These are phyloP conservation scores for Nematopogon swammerdamellus DNA, from an alignment of 2,888 invertebrate genomes.

Conservation along the genomic window DNA sequence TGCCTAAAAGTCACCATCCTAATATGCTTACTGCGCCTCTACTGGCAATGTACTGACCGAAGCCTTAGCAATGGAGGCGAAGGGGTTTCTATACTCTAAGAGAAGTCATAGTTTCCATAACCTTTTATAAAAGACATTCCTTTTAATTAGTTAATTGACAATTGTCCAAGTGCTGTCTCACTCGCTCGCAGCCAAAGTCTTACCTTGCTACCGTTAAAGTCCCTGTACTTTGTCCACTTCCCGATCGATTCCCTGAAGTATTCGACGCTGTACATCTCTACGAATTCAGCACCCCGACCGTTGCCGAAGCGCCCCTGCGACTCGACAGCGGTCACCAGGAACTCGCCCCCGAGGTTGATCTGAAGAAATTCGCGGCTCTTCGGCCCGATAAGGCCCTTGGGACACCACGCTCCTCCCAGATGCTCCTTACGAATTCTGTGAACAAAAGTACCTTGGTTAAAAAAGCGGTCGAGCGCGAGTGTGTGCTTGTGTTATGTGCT, in stretches of 20 bases:
- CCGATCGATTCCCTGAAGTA: constrained; percentile 69
- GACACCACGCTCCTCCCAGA: constrained; percentile 93
- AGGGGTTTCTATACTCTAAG: too few relatives aligned
- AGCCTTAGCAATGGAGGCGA: too few relatives aligned
- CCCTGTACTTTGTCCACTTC: constrained; percentile 77
- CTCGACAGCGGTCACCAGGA: constrained; percentile 79
- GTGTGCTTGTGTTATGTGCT: too few relatives aligned
- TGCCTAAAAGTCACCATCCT: too few relatives aligned
- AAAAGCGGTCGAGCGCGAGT: too few relatives aligned
- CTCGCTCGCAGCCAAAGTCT: too few relatives aligned
- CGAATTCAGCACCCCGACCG: constrained; percentile 86
- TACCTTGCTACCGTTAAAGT: constrained; percentile 75
- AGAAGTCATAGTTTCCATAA: too few relatives aligned
- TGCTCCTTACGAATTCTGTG: constrained; percentile 81
- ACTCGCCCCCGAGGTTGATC: constrained; percentile 70
- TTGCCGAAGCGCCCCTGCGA: constrained; percentile 91
- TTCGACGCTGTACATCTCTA: constrained; percentile 78
- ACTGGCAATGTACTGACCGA: too few relatives aligned
- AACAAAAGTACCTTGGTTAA: constrained; percentile 16
- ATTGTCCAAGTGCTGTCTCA: too few relatives aligned
- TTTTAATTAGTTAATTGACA: too few relatives aligned
- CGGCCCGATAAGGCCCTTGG: constrained; percentile 73
- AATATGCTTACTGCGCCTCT: too few relatives aligned
- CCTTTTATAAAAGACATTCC: too few relatives aligned
- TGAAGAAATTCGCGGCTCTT: constrained; percentile 80